Conservation (phyloP, 2,113 vertebrate genomes). For the Conger conger region DNA sequence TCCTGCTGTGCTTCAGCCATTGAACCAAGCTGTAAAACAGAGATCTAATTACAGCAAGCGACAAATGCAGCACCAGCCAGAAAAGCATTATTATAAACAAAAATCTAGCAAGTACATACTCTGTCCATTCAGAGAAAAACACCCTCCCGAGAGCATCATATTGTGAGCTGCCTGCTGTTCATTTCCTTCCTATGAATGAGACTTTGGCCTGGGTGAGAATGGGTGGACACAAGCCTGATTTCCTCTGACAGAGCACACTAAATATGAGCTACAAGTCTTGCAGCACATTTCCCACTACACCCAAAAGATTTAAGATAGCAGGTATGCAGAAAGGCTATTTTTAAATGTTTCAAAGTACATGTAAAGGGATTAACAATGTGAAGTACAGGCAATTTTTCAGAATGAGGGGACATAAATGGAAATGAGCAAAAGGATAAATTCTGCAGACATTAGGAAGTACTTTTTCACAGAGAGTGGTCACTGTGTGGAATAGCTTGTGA, state of each 20-base stretch:
- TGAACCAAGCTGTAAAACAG: conserved; percentile 90
- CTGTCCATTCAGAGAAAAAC: not conserved
- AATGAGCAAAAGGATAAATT: too few species aligned
- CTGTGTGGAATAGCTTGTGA: too few species aligned
- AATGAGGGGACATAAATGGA: too few species aligned
- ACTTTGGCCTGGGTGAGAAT: not conserved
- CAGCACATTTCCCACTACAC: not conserved
- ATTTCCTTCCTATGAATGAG: not conserved
- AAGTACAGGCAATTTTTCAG: too few species aligned
- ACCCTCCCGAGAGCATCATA: not conserved
- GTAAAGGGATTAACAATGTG: too few species aligned
- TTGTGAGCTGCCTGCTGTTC: not conserved
- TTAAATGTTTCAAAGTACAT: too few species aligned
- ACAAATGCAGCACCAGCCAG: not conserved
- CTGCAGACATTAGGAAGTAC: too few species aligned
- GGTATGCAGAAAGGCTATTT: not conserved
- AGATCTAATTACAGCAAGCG: not conserved
- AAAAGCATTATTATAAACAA: not conserved
- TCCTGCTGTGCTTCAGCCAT: conserved; percentile 99
- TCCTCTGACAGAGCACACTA: not conserved
- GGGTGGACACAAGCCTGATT: not conserved
- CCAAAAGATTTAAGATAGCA: not conserved
- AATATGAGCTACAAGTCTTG: not conserved
- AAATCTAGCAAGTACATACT: not conserved
- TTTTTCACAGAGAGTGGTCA: too few species aligned